Base-by-base conservation (phyloP, 2,113 vertebrate genomes). In the Taxidea taxus region DNA sequence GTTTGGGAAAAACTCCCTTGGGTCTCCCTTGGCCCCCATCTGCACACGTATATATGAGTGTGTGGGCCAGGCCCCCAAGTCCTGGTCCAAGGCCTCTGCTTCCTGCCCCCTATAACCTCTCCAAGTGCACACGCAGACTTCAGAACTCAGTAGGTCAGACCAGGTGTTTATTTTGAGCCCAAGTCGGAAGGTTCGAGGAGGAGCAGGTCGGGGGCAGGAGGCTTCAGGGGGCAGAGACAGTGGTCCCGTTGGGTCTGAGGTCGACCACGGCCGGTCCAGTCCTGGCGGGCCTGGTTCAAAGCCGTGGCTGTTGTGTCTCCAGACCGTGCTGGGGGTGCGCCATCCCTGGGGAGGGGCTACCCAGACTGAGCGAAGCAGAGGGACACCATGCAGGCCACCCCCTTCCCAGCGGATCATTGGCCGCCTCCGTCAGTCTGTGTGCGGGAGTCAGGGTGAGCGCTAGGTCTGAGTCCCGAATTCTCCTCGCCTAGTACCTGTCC, bases 161-260 rank as follows among this genome's bases (percentile, higher is more conserved):
- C 82, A 70, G 44, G 80, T 20, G 58, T 97, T 98, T 97, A 96
- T 97, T 97, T 93, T 44, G 78, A 84, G 74, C 16, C 72, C 62
- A 44, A 85, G 15, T 27, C 68, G 75, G 34, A 51, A 44, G 14
- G 23, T 12, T 12, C 16, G 60, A 39, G 21, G n/a, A 14, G 14
- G 9, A 42, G 25, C 7, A 25, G 4, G 18, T 15, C 37, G 21
- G 5, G 7, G 20, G 31, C 7, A 10, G 27, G 74, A 47, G 39
- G 74, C 7, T 31, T 29, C 74, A 42, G 49, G n/a, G 49, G 3
- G 0, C 54, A 25, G 66, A 8, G 29, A 54, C 27, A 12, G 20
- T 23, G 31, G 31, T 81, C 21, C 25, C 29, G 3, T 13, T 16
- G 44, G 21, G 62, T 86, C 4, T 7, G 5, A 80, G 5, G 29